These are phyloP conservation scores for Montifringilla adamsi DNA, from an alignment of 2,113 vertebrate species.

Conservation along the genomic window DNA sequence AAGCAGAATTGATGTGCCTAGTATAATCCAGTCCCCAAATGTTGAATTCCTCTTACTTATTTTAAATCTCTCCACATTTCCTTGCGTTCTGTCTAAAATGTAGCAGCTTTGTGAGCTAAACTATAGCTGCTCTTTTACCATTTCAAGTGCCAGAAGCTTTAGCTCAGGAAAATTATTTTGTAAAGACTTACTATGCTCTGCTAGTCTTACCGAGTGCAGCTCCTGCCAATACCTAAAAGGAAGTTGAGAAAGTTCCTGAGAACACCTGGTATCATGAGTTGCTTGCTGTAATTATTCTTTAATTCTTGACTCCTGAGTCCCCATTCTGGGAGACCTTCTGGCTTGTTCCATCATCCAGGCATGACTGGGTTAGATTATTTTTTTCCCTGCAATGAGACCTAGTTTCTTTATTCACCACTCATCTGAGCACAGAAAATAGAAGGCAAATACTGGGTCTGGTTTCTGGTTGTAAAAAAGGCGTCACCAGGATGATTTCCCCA, in stretches of 20 bases:
- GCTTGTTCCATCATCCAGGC: neutral
- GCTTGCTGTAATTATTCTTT: neutral
- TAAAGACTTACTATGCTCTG: neutral
- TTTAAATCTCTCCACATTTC: slow-evolving; percentile 4
- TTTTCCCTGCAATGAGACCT: neutral
- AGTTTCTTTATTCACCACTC: neutral
- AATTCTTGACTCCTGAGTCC: neutral
- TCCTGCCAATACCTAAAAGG: neutral
- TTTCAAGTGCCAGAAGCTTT: neutral
- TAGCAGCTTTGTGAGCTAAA: neutral
- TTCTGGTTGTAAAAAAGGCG: neutral
- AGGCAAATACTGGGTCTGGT: accelerated
- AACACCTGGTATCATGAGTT: neutral
- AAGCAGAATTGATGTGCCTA: neutral
- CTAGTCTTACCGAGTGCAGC: neutral
- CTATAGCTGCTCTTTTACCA: neutral
- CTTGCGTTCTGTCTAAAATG: neutral
- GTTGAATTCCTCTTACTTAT: neutral
- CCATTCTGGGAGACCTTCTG: neutral
- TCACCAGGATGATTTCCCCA: neutral
- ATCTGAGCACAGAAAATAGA: neutral
- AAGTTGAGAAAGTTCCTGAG: neutral
- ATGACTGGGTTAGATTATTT: neutral
- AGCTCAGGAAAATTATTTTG: neutral
- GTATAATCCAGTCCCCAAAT: neutral